These are phyloP conservation scores for Thera obeliscata DNA, from an alignment of 2,888 invertebrate genomes.

Conservation along the genomic window DNA sequence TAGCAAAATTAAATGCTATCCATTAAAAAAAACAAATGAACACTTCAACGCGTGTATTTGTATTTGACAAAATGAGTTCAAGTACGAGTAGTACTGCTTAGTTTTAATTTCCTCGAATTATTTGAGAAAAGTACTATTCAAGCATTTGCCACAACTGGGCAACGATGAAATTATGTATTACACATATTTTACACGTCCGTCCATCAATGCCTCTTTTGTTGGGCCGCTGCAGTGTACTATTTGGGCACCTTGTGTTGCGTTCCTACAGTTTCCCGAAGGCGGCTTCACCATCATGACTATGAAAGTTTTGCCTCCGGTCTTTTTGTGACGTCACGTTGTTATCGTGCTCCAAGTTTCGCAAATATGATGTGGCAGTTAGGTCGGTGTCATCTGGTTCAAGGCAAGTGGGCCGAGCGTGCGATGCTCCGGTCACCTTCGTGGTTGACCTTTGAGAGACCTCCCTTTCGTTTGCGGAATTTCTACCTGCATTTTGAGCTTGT, in stretches of 20 bases:
- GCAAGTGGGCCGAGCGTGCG: slow-evolving; percentile 61
- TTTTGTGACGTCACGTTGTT: slow-evolving; percentile 36
- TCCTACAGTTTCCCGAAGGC: background rate
- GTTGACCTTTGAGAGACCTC: slow-evolving; percentile 69
- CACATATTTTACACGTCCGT: no score
- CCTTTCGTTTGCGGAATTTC: slow-evolving; percentile 70
- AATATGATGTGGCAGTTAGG: slow-evolving; percentile 53
- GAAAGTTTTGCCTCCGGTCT: slow-evolving; percentile 5
- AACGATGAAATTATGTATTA: no score
- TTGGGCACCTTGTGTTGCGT: background rate
- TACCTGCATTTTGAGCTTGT: slow-evolving; percentile 54
- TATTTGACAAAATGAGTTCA: no score
- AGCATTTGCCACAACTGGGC: no score
- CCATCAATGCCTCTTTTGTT: no score
- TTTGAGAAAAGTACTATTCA: no score
- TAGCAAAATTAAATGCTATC: no score
- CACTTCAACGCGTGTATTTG: no score
- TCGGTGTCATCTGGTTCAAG: slow-evolving; percentile 70
- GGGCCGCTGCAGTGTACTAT: no score
- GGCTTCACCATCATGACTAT: background rate
- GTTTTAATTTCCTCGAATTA: no score
- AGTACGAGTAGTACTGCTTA: no score
- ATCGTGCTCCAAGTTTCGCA: slow-evolving; percentile 51
- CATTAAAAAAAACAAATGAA: no score
- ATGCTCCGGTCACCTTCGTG: slow-evolving; percentile 71